Evolutionary conservation across 2,113 vertebrate genomes (phyloP), one percentile per base, ranked within the genome.

Genomic region (Chloebia gouldiae): DNA sequence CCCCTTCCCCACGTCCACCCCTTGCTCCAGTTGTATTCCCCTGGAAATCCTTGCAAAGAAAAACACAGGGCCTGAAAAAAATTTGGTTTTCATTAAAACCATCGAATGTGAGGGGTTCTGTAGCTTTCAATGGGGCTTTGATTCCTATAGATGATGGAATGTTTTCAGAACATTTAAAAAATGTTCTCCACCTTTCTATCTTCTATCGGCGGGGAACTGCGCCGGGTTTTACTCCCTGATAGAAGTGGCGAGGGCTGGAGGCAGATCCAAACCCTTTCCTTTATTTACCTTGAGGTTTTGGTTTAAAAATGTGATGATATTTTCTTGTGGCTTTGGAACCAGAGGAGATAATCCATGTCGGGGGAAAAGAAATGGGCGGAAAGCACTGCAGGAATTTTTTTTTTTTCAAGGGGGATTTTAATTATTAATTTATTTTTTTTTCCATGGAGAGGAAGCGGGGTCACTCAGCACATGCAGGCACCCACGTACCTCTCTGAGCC

Each of bases 51-150:
- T 95, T 21, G 50, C 94, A 85, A 96, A 96, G 92, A 77, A 94
- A 97, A 96, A 97, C 93, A 97, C 73, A 2, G 70, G 92, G 70
- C 87, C 78, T 11, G 37, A 86, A 96, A 95, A 91, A 87, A 66
- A 51, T 92, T 98, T 97, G 97, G 97, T 97, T 98, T 97, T 97
- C 97, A 98, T 98, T 98, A 97, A 95, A 96, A 83, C 6, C 87
- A 63, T 94, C 18, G 20, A 95, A 91, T 96, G 96, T 94, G 95
- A 97, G 95, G 80, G 66, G 82, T 96, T 96, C 97, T 97, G 95
- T 93, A 49, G 66, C 91, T 97, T 96, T 98, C 97, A 97, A 98
- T 97, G 97, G 95, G 96, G 93, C 97, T 98, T 98, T 98, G 97
- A 98, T 98, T 98, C 97, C 85, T 84, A 92, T 94, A 93, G 95